A percentile compares a stretch with the other conserved stretches of the same genome.
These are phyloP conservation scores for Terebella lapidaria DNA, from an alignment of 2,888 invertebrate species.

Conservation along the genomic window DNA sequence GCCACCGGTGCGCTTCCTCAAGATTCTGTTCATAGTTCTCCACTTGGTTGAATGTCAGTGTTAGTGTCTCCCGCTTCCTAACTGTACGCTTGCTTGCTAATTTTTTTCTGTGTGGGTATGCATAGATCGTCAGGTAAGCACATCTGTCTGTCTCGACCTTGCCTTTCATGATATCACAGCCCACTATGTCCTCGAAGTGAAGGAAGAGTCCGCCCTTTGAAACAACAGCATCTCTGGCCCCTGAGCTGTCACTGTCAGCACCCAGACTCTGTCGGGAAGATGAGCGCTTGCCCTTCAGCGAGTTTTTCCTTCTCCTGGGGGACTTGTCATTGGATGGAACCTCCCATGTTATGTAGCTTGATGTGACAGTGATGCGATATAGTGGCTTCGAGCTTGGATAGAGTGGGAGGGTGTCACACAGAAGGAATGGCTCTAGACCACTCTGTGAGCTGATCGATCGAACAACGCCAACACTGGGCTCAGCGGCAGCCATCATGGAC, in stretches of 20 bases:
- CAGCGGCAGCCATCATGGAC: no score
- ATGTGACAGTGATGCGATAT: constrained; percentile 5
- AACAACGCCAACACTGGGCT: no score
- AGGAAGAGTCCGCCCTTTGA: background rate
- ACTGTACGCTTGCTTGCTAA: constrained; percentile 33
- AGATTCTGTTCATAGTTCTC: constrained; percentile 34
- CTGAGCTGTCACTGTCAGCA: background rate
- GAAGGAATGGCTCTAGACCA: no score
- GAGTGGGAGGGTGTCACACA: constrained; percentile 4
- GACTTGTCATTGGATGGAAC: background rate
- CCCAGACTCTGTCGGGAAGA: background rate
- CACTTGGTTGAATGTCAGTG: constrained; percentile 30
- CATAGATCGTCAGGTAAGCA: constrained; percentile 39
- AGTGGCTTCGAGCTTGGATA: constrained; percentile 11
- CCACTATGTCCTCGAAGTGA: constrained; percentile 34
- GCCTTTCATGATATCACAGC: constrained; percentile 38
- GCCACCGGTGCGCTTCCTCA: constrained; percentile 32
- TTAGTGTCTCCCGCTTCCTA: constrained; percentile 31
- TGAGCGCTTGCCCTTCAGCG: background rate
- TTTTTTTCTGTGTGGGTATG: constrained; percentile 41
- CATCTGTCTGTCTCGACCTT: constrained; percentile 20
- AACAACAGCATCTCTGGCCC: background rate
- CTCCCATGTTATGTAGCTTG: background rate
- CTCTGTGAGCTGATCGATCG: no score
- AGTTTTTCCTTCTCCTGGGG: background rate